phyloP scores from a whole-genome alignment of 1,140 invertebrate genomes.

The Papilio machaon region DNA sequence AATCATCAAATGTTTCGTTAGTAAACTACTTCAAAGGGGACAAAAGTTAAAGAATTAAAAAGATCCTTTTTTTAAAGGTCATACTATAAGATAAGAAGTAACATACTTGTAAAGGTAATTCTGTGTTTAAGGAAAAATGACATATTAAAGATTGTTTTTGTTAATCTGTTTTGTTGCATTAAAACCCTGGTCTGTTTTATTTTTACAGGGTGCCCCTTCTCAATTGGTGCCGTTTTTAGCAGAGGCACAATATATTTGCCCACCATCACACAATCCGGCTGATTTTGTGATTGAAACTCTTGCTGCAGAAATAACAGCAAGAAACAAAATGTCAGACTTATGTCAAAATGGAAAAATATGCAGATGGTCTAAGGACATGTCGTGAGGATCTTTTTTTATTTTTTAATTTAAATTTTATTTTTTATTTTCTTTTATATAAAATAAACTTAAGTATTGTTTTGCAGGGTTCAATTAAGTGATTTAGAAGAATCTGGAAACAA shows the following conservation, averaged over 20 bases:
- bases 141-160: no score
- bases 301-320: conserved; percentile 52
- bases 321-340: conserved; percentile 66
- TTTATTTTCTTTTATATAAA: conserved; percentile 14
- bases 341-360: conserved; percentile 75
- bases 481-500: conserved; percentile 54
- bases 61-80: no score
- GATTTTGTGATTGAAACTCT: conserved; percentile 77
- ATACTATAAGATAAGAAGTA: no score
- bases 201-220: conserved; percentile 69
- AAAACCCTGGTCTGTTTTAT: not conserved
- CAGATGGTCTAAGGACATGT: conserved; percentile 59
- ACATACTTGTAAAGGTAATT: no score
- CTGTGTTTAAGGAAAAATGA: no score
- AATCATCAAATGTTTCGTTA: not conserved
- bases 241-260: conserved; percentile 69
- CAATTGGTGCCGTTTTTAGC: conserved; percentile 71
- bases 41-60: no score
- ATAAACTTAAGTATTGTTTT: not conserved
- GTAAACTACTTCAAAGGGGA: not conserved
- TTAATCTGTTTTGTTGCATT: not conserved
- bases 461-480: not conserved
- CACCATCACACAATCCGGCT: conserved; percentile 76
- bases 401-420: not conserved
- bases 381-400: conserved; percentile 46